Conservation (phyloP, 1,140 invertebrate genomes). For the Drosophila santomea region DNA sequence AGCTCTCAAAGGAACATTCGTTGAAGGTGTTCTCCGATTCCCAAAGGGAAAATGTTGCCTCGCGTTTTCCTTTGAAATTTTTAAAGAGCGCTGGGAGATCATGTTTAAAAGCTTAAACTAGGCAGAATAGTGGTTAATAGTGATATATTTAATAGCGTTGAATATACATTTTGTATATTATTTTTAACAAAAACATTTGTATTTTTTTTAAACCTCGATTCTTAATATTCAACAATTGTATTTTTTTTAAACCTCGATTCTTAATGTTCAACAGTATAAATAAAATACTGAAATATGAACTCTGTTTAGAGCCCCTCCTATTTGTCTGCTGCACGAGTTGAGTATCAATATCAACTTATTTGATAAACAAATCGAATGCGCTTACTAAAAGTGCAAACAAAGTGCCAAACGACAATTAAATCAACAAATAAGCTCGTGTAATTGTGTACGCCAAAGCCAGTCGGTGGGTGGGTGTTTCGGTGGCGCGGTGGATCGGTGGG, state of each 20-base stretch:
- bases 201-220: too few species aligned
- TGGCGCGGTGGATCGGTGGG: neutral
- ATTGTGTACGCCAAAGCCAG: slow-evolving; percentile 30
- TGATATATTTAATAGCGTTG: too few species aligned
- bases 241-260: too few species aligned
- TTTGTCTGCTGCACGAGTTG: neutral
- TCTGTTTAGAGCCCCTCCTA: neutral
- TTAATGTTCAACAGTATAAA: too few species aligned
- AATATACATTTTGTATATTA: too few species aligned
- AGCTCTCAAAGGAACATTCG: slow-evolving; percentile 14
- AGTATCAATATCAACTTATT: slow-evolving; percentile 21
- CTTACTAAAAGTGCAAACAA: slow-evolving; percentile 48
- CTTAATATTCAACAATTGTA: too few species aligned
- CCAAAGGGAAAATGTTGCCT: slow-evolving; percentile 4
- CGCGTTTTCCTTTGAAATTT: neutral
- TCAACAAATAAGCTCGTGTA: slow-evolving; percentile 48
- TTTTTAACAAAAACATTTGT: too few species aligned
- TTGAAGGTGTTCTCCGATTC: neutral
- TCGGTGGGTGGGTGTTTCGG: slow-evolving; percentile 10
- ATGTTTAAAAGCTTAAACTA: neutral
- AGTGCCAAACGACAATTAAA: slow-evolving; percentile 47
- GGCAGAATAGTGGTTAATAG: too few species aligned
- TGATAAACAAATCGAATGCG: slow-evolving; percentile 46
- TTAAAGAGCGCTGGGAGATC: slow-evolving; percentile 8
- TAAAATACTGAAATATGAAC: neutral